Evolutionary conservation across 2,797 vertebrate species (phyloP), one percentile per base, ranked within the genome.

Genomic region (Sphaeramia orbicularis): DNA sequence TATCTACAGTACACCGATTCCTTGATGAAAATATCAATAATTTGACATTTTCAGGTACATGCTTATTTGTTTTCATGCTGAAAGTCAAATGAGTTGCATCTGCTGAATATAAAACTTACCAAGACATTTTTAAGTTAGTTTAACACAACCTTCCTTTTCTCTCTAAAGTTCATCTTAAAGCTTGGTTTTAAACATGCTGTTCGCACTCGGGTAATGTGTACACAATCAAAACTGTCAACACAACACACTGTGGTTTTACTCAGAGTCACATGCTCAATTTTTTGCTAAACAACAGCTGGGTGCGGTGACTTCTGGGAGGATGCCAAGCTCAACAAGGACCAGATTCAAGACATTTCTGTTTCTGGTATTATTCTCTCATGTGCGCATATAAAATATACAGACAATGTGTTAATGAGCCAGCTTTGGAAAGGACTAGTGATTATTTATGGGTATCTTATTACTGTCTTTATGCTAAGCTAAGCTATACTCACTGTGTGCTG

Each of bases 271-370:
- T 10, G 12, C 10, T 38, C 19, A 19, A 43, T 43, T 41, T 38
- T 36, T 58, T 3, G 8, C 21, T 24, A 24, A 24, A 24, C 21
- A 24, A 24, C 21, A 24, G 15, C 27, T 10, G 1, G 16, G 1
- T 37, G 36, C 43, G 15, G 53, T 10, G 27, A 19, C 65, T 14
- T 58, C 42, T 18, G 30, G 7, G 47, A 57, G 41, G 51, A 18
- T 35, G 32, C 10, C 66, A 56, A 55, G 51, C 6, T 43, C 30
- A 50, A 2, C 0, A 16, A 56, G 0, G 10, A 18, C 58, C 12
- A 12, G 7, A 27, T 13, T 54, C 27, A 27, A 59, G 10, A 27
- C 21, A 21, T 21, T 15, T 52, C 21, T 32, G 13, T 55, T 21
- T 7, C 44, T 13, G 37, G 35, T 6, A 10, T 24, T 3, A 5